Evolutionary conservation across 2,797 vertebrate species (phyloP).

Genomic region (Malurus leucopterus): DNA sequence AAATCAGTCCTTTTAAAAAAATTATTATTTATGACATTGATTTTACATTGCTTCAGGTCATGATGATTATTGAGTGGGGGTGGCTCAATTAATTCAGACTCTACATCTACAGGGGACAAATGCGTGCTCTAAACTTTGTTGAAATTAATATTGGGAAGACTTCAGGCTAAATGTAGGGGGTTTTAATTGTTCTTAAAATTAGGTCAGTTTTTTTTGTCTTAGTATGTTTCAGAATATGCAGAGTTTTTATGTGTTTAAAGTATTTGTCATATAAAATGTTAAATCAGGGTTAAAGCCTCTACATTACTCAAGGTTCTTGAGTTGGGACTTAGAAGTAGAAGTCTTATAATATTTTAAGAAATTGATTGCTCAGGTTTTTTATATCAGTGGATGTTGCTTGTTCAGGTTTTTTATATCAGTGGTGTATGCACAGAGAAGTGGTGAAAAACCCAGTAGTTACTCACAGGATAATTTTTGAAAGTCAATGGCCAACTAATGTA

Average conservation of each 20-base stretch:
- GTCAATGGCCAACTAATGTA: not conserved
- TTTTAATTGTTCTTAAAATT: not conserved
- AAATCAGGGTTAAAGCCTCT: not conserved
- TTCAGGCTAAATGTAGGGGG: not conserved
- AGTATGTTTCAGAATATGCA: not conserved
- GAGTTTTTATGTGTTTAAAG: not conserved
- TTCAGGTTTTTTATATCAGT: not conserved
- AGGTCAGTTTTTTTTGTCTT: not conserved
- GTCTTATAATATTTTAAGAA: not conserved
- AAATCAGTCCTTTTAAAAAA: not conserved
- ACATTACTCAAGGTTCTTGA: not conserved
- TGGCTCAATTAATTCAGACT: not conserved
- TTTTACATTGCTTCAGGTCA: not conserved
- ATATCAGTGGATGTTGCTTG: not conserved
- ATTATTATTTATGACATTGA: not conserved
- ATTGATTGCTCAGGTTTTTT: not conserved
- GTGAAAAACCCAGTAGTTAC: not conserved
- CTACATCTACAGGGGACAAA: not conserved
- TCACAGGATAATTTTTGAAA: not conserved
- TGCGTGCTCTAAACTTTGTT: not conserved
- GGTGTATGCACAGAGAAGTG: not conserved
- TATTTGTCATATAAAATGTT: not conserved
- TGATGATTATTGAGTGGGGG: not conserved
- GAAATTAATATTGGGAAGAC: not conserved
- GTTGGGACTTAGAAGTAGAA: not conserved